Percentiles rank a stretch among this genome's conserved stretches.
These are phyloP conservation scores for Terrapene triunguis DNA, from an alignment of 2,113 vertebrate species.

Conservation along the genomic window DNA sequence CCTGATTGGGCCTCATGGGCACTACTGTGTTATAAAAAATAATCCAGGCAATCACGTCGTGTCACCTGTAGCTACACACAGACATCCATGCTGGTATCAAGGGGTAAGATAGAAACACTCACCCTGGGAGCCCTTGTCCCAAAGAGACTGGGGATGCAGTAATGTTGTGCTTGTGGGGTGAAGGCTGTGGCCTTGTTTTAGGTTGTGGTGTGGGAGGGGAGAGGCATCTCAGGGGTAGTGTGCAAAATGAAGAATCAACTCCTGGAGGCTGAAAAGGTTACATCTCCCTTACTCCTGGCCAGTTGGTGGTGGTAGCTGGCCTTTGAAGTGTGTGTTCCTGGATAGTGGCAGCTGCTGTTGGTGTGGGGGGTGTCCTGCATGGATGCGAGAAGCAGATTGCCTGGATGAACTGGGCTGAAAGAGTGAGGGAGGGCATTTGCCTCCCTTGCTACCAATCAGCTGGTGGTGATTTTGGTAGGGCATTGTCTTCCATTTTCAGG, in stretches of 20 bases:
- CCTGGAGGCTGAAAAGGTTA: neutral
- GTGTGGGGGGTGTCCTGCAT: neutral
- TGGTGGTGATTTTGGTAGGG: neutral
- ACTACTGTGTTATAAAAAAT: neutral
- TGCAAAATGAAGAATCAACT: neutral
- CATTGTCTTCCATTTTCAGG: neutral
- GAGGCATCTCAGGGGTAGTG: neutral
- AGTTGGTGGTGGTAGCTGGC: neutral
- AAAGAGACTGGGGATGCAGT: neutral
- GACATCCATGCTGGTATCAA: neutral
- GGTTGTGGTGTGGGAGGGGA: neutral
- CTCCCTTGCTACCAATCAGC: neutral
- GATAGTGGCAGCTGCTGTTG: neutral
- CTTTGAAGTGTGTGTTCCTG: neutral
- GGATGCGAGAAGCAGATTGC: rapidly evolving
- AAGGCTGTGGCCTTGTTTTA: neutral
- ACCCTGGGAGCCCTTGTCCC: neutral
- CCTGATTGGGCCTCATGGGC: neutral
- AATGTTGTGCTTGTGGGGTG: neutral
- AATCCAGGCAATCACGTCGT: neutral
- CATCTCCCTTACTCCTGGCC: neutral
- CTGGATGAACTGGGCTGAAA: neutral
- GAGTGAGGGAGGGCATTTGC: neutral
- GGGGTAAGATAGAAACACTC: neutral
- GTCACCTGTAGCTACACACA: neutral